phyloP scores from a whole-genome alignment of 2,797 vertebrate genomes.

The Sebastes reedi region DNA sequence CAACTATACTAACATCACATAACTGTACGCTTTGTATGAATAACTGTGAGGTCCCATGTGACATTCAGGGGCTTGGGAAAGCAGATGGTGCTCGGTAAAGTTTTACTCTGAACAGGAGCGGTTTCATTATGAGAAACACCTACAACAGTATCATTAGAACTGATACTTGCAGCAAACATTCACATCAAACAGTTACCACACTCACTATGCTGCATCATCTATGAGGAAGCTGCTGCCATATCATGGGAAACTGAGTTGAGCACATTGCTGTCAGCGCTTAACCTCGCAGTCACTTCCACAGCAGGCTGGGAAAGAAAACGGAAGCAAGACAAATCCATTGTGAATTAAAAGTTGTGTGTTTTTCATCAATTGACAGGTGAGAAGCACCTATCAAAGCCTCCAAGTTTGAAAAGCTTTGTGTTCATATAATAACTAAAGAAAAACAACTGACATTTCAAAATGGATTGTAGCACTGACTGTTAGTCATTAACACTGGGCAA shows the following conservation, averaged over 20 bases:
- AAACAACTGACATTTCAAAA: neutral
- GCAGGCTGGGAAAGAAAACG: neutral
- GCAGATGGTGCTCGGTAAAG: constrained; percentile 35
- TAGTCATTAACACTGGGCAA: neutral
- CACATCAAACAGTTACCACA: neutral
- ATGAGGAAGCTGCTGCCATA: neutral
- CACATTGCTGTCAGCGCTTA: neutral
- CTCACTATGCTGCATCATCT: neutral
- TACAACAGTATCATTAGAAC: constrained; percentile 21
- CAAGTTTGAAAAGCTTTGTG: neutral
- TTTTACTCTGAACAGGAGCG: constrained; percentile 26
- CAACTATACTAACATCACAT: constrained; percentile 30
- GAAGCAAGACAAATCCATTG: neutral
- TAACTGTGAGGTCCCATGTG: constrained; percentile 31
- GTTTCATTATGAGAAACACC: constrained; percentile 29
- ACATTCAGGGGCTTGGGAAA: constrained; percentile 13
- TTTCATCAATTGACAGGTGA: constrained; percentile 8
- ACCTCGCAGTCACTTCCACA: constrained; percentile 17
- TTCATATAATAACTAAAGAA: neutral
- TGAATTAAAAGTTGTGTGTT: constrained; percentile 1
- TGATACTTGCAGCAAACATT: constrained; percentile 4
- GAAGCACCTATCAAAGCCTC: neutral
- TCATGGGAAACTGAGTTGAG: neutral
- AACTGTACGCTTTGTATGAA: constrained; percentile 27
- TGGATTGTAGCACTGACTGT: neutral